Evolutionary conservation across 1,140 invertebrate species (phyloP).

Genomic region (Brachionus paranguensis): DNA sequence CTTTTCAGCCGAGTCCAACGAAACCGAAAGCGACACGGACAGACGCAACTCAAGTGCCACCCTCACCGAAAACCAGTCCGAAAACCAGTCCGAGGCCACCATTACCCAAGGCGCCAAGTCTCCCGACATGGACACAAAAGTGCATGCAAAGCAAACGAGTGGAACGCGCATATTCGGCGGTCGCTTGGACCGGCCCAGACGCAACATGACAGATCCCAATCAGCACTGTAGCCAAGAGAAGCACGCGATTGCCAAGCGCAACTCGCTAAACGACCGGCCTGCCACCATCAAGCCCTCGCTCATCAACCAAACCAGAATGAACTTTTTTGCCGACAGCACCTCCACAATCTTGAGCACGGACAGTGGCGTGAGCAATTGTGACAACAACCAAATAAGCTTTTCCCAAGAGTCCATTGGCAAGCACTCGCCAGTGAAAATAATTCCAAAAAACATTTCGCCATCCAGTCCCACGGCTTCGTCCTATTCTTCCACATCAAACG

Average conservation of each 20-base stretch:
- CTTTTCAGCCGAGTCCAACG: background rate
- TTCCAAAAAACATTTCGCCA: background rate
- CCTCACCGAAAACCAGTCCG: background rate
- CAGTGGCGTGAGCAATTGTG: slow-evolving; percentile 22
- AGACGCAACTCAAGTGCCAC: background rate
- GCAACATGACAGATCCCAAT: slow-evolving; percentile 37
- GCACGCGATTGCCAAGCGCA: background rate
- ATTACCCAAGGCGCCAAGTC: background rate
- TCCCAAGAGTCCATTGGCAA: background rate
- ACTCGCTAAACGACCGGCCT: slow-evolving; percentile 18
- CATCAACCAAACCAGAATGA: background rate
- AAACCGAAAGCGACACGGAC: background rate
- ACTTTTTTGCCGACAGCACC: slow-evolving; percentile 12
- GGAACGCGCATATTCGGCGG: background rate
- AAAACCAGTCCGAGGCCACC: background rate
- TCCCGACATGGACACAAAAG: background rate
- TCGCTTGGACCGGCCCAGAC: background rate
- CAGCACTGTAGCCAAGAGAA: background rate
- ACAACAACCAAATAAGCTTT: slow-evolving; percentile 23
- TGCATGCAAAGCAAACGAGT: background rate
- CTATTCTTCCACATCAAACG: background rate
- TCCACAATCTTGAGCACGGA: slow-evolving; percentile 37
- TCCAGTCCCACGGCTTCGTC: background rate
- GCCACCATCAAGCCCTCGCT: background rate
- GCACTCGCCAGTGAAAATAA: slow-evolving; percentile 4